Evolutionary conservation across 2,113 vertebrate genomes (phyloP).

Genomic region (Sterna hirundo): DNA sequence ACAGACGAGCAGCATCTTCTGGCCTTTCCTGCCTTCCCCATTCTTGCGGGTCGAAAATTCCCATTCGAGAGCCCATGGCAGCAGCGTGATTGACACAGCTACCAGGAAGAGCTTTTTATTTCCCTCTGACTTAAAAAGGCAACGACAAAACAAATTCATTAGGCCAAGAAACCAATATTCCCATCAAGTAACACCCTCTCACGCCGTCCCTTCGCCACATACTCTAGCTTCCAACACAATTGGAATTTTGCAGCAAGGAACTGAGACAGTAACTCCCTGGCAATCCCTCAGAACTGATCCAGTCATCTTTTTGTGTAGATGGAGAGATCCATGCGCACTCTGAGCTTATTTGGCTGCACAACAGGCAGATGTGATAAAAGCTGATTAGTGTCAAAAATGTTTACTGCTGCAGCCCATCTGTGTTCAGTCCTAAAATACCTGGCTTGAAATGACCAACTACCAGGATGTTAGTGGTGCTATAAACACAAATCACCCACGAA

Average conservation of each 20-base stretch:
- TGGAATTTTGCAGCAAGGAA: not conserved
- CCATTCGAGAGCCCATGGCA: not conserved
- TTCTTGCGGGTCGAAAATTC: not conserved
- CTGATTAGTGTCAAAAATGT: not conserved
- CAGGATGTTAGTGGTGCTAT: rapidly evolving
- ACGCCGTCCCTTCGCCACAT: rapidly evolving
- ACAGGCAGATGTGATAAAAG: constrained; percentile 15
- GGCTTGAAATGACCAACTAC: not conserved
- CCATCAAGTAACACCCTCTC: not conserved
- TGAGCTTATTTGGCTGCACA: not conserved
- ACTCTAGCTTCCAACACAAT: not conserved
- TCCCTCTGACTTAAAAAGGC: not conserved
- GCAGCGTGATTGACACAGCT: rapidly evolving
- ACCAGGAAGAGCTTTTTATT: not conserved
- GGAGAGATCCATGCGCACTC: not conserved
- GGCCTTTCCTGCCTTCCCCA: not conserved
- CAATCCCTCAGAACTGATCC: not conserved
- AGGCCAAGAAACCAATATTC: not conserved
- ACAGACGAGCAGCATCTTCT: not conserved
- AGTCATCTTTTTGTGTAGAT: not conserved
- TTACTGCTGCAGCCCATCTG: not conserved
- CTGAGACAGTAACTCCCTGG: not conserved
- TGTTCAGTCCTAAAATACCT: not conserved
- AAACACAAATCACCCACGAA: not conserved
- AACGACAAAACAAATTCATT: not conserved